Percentiles rank a stretch among this genome's conserved stretches.
Evolutionary conservation across 2,888 invertebrate genomes (phyloP).

Genomic region (Drosophila stalkeri): DNA sequence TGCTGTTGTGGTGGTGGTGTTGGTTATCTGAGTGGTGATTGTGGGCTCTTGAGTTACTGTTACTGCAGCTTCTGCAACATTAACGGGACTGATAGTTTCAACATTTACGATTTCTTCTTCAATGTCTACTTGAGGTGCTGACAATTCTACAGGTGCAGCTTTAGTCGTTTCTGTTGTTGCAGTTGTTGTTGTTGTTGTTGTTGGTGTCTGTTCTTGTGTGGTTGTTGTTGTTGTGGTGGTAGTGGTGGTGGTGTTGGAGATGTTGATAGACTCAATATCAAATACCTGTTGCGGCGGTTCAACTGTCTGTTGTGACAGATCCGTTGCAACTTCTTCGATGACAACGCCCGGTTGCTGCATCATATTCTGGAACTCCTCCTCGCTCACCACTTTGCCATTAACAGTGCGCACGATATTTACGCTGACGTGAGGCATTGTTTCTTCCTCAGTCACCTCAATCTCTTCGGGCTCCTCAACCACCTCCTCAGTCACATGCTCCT

Average conservation of each 20-base stretch:
- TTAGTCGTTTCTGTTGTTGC: constrained; percentile 79
- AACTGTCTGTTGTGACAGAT: constrained; percentile 62
- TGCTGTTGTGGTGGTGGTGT: constrained; percentile 38
- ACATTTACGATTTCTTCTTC: constrained; percentile 77
- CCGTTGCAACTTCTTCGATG: constrained; percentile 80
- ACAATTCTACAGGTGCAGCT: constrained; percentile 85
- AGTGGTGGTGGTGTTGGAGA: constrained; percentile 63
- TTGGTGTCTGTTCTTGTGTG: constrained; percentile 65
- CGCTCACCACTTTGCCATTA: constrained; percentile 85
- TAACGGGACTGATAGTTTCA: constrained; percentile 79
- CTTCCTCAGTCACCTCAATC: constrained; percentile 83
- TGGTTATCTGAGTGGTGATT: constrained; percentile 12
- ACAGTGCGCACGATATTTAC: constrained; percentile 87
- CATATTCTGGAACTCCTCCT: constrained; percentile 82
- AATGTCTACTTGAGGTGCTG: constrained; percentile 84
- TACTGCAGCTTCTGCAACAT: constrained; percentile 73
- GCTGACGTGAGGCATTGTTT: constrained; percentile 80
- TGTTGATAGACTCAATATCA: constrained; percentile 83
- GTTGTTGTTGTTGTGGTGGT: constrained; percentile 53
- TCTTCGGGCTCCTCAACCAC: constrained; percentile 93
- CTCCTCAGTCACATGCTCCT: constrained; percentile 93
- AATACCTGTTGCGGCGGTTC: constrained; percentile 84
- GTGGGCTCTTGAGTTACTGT: constrained; percentile 41
- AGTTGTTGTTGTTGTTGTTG: constrained; percentile 46
- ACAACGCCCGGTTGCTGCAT: constrained; percentile 81